phyloP scores from a whole-genome alignment of 2,888 invertebrate species.

The Helicoverpa assulta region DNA sequence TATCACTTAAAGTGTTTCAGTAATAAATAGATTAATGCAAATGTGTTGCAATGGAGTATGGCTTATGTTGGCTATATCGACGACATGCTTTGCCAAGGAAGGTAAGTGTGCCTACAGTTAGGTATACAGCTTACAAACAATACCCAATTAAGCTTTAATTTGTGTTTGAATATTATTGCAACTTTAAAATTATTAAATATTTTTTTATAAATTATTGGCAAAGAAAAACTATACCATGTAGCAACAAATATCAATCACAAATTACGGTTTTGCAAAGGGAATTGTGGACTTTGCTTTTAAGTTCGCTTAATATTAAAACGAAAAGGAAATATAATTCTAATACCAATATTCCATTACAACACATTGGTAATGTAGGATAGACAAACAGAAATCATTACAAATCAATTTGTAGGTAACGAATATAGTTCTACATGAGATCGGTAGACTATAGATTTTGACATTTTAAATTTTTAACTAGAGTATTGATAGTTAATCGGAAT shows the following conservation, averaged over 20 bases:
- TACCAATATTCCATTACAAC: constrained; percentile 89
- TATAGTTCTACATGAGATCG: constrained; percentile 72
- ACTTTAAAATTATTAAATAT: neutral
- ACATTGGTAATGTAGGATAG: constrained; percentile 78
- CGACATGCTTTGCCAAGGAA: constrained; percentile 77
- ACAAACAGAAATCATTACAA: constrained; percentile 66
- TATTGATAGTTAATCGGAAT: constrained; percentile 73
- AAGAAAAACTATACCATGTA: constrained; percentile 36
- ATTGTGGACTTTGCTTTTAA: constrained; percentile 70
- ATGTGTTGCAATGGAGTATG: constrained; percentile 90
- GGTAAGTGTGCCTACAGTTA: constrained; percentile 82
- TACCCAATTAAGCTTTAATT: constrained; percentile 43
- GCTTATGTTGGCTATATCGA: constrained; percentile 83
- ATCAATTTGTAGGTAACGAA: constrained; percentile 71
- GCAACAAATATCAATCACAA: constrained; percentile 59
- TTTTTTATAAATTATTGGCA: neutral
- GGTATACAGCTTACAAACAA: constrained; percentile 64
- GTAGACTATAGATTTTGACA: constrained; percentile 76
- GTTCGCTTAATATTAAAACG: constrained; percentile 65
- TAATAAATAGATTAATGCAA: constrained; percentile 75
- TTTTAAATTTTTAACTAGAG: constrained; percentile 71
- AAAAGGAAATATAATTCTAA: constrained; percentile 63
- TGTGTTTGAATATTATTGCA: constrained; percentile 57
- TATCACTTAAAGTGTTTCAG: constrained; percentile 64
- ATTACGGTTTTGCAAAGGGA: constrained; percentile 58